phyloP scores from a whole-genome alignment of 2,113 vertebrate species.

The Dryoscopus gambensis region DNA sequence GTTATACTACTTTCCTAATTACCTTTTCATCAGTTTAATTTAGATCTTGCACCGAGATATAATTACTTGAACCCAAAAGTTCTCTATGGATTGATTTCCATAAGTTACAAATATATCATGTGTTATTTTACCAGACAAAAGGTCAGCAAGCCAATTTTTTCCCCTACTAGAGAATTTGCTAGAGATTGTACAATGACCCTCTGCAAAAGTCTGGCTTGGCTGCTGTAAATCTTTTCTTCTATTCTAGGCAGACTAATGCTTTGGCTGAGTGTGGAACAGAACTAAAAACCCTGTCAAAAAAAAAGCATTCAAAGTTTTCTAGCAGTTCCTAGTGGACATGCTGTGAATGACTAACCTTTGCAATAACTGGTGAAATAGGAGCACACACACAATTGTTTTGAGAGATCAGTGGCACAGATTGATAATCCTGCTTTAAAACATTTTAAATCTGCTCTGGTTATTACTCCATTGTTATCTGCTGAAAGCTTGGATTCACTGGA shows the following conservation, averaged over 20 bases:
- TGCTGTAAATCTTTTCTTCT: neutral
- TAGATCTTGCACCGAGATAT: constrained; percentile 48
- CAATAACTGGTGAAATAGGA: neutral
- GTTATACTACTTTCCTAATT: constrained; percentile 52
- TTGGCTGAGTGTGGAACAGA: neutral
- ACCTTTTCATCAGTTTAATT: constrained; percentile 66
- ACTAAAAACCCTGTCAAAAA: neutral
- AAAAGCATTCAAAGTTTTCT: neutral
- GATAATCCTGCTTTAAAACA: neutral
- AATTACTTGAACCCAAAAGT: constrained; percentile 61
- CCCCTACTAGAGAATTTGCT: constrained; percentile 28
- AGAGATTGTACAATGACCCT: constrained; percentile 16
- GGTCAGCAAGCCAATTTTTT: constrained; percentile 61
- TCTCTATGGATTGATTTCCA: constrained; percentile 47
- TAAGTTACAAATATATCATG: constrained; percentile 65
- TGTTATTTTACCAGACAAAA: constrained; percentile 59
- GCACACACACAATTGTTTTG: neutral
- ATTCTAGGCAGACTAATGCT: neutral
- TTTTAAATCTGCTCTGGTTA: constrained; percentile 1
- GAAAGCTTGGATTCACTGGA: neutral
- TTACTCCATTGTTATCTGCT: neutral
- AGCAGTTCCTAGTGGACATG: neutral
- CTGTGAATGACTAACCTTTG: neutral
- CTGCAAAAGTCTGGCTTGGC: neutral
- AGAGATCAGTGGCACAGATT: neutral